Conservation (phyloP, 2,113 vertebrate genomes). For the Poeciliopsis turrubarensis region DNA sequence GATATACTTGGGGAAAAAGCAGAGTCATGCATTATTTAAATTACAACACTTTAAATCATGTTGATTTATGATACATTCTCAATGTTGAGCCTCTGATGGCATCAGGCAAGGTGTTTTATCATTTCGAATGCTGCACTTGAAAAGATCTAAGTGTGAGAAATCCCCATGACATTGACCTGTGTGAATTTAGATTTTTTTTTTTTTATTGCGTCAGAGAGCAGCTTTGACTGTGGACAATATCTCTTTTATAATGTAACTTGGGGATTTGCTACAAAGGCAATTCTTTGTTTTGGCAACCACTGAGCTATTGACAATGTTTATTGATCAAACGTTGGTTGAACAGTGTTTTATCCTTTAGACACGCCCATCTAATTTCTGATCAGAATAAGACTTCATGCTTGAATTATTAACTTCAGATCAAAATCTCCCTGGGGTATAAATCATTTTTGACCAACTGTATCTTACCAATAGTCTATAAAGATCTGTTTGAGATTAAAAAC, state of each 20-base stretch:
- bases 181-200: conserved; percentile 1
- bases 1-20: conserved; percentile 44
- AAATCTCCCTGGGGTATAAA: not conserved
- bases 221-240: not conserved
- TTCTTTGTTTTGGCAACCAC: not conserved
- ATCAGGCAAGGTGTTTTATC: conserved; percentile 14
- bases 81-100: conserved; percentile 21
- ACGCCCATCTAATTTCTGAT: not conserved
- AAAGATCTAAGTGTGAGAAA: not conserved
- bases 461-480: not conserved
- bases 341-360: not conserved
- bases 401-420: not conserved
- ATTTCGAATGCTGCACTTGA: not conserved
- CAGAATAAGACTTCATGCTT: not conserved
- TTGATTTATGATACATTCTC: conserved; percentile 32
- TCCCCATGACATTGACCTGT: conserved; percentile 5
- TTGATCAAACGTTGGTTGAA: not conserved
- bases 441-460: not conserved
- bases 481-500: not conserved
- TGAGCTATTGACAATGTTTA: not conserved
- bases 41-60: conserved; percentile 40
- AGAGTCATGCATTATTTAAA: conserved; percentile 64
- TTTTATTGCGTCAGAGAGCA: conserved; percentile 6
- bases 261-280: not conserved
- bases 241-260: not conserved